A percentile compares a stretch with the other conserved stretches of the same genome.
Conservation (phyloP, 2,888 invertebrate species). For the Cheiracanthium punctorium region DNA sequence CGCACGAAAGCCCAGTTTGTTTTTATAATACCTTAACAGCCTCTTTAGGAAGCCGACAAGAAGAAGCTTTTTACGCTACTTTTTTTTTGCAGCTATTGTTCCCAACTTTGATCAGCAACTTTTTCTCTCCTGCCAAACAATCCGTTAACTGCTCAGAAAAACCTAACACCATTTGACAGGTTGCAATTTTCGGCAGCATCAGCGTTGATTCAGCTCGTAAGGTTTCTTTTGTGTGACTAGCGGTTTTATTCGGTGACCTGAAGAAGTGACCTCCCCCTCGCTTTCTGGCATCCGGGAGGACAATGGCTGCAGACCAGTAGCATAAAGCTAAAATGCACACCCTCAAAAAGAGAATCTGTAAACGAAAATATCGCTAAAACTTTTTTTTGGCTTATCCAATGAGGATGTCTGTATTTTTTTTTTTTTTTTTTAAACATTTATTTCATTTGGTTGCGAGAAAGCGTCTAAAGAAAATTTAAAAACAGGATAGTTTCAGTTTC, state of each 20-base stretch:
- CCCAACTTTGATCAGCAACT: background rate
- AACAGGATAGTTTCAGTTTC: too few relatives aligned
- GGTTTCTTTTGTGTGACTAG: conserved; percentile 29
- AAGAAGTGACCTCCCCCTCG: conserved; percentile 20
- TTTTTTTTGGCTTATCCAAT: too few relatives aligned
- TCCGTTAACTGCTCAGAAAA: conserved; percentile 56
- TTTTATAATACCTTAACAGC: conserved; percentile 68
- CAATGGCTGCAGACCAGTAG: conserved; percentile 45
- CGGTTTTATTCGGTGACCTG: conserved; percentile 57
- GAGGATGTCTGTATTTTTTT: too few relatives aligned
- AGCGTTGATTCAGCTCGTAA: background rate
- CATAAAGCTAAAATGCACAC: conserved; percentile 2
- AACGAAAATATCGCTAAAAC: background rate
- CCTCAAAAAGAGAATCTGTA: too few relatives aligned
- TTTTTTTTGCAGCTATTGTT: conserved; percentile 23
- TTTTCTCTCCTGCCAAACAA: conserved; percentile 50
- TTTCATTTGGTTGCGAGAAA: too few relatives aligned
- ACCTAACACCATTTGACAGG: conserved; percentile 49
- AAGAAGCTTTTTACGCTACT: conserved; percentile 34
- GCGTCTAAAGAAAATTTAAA: too few relatives aligned
- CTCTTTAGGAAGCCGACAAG: conserved; percentile 40
- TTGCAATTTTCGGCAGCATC: conserved; percentile 53
- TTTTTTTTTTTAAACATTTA: too few relatives aligned
- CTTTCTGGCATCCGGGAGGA: conserved; percentile 55
- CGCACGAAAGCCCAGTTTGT: conserved; percentile 62